phyloP scores from a whole-genome alignment of 2,797 vertebrate species.

The Anabas testudineus region DNA sequence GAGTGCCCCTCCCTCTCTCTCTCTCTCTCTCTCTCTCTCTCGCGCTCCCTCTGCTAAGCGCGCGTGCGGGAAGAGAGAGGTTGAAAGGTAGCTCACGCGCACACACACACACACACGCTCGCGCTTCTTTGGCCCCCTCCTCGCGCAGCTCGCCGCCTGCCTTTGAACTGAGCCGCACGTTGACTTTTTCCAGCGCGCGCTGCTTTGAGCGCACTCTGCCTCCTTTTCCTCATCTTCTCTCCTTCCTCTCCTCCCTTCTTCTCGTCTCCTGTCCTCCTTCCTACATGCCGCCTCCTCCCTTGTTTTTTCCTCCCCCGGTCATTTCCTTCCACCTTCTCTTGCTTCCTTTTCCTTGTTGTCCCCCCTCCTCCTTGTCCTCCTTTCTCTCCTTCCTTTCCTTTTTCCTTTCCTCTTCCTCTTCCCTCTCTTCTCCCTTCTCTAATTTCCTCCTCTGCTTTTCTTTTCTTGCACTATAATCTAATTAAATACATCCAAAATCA shows the following conservation, averaged over 20 bases:
- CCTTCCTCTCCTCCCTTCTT: too few species aligned
- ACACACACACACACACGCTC: slow-evolving; percentile 19
- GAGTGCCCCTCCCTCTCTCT: slow-evolving; percentile 57
- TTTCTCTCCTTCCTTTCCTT: neutral
- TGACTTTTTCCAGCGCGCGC: slow-evolving; percentile 81
- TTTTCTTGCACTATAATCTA: neutral
- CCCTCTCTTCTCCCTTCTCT: neutral
- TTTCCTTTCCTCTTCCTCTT: too few species aligned
- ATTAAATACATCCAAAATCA: neutral
- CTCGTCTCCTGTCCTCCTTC: neutral
- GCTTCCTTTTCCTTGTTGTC: neutral
- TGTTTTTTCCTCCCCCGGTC: neutral
- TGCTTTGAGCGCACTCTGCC: slow-evolving; percentile 65
- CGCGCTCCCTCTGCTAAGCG: slow-evolving; percentile 5
- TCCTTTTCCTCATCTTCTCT: neutral
- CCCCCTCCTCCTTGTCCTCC: neutral
- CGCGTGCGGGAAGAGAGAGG: slow-evolving; percentile 16
- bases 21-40: slow-evolving; percentile 36
- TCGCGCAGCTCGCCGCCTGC: slow-evolving; percentile 54
- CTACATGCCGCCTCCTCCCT: neutral
- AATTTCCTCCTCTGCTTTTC: too few species aligned
- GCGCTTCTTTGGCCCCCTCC: slow-evolving; percentile 46
- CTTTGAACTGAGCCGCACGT: slow-evolving; percentile 79
- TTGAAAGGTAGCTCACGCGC: slow-evolving; percentile 14
- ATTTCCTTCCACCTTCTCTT: neutral